These are phyloP conservation scores for Eubasilissa splendida DNA, from an alignment of 2,888 invertebrate species.

Conservation along the genomic window DNA sequence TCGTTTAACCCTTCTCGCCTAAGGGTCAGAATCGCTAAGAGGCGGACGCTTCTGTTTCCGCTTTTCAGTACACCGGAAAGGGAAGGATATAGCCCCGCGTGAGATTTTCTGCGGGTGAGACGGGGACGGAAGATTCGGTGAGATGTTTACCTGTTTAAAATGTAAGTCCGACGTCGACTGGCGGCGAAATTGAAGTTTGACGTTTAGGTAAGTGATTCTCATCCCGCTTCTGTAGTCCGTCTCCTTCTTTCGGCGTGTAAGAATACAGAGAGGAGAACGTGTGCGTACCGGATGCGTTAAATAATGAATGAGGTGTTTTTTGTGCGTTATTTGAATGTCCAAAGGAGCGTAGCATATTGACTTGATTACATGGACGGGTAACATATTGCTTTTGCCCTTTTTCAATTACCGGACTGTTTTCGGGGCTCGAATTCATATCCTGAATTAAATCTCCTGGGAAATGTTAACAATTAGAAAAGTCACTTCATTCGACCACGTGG, in stretches of 20 bases:
- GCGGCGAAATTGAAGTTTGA: conserved; percentile 51
- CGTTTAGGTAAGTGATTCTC: conserved; percentile 49
- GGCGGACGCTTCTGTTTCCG: conserved; percentile 37
- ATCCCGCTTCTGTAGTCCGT: conserved; percentile 32
- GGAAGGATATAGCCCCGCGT: conserved; percentile 36
- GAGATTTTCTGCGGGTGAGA: conserved; percentile 30
- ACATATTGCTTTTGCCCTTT: conserved; percentile 31
- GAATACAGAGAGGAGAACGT: background rate
- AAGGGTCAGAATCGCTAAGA: conserved; percentile 42
- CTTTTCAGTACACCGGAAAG: conserved; percentile 36
- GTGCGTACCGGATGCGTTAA: background rate
- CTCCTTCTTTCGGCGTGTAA: conserved; percentile 6
- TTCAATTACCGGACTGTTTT: conserved; percentile 28
- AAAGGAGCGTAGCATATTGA: conserved; percentile 19
- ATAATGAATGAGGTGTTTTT: conserved; percentile 28
- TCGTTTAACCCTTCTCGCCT: conserved; percentile 39
- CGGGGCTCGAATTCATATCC: conserved; percentile 2
- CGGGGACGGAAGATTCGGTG: conserved; percentile 21
- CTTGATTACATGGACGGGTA: conserved; percentile 3
- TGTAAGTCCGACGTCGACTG: conserved; percentile 45
- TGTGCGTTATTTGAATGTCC: conserved; percentile 34
- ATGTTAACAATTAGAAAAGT: too few relatives aligned
- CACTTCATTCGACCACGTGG: too few relatives aligned
- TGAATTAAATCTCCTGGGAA: too few relatives aligned
- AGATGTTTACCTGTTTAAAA: conserved; percentile 51